Conservation (phyloP, 2,797 vertebrate species). For the Borostomias antarcticus region DNA sequence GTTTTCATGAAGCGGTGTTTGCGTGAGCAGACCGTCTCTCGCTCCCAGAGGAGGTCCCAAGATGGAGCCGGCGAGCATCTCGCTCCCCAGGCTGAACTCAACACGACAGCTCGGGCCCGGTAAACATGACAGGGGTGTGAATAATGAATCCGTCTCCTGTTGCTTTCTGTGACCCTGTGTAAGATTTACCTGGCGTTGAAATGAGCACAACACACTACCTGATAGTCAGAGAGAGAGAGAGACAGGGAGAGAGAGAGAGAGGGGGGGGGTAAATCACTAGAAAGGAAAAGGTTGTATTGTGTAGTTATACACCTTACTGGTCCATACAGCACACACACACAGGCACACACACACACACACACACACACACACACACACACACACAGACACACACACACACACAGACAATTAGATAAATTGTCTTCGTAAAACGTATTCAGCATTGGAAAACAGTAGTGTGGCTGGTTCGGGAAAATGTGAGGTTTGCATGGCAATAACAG, state of each 20-base stretch:
- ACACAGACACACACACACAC: too few species aligned
- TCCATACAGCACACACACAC: conserved; percentile 20
- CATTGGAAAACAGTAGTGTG: too few species aligned
- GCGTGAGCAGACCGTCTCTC: too few species aligned
- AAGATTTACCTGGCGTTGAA: conserved; percentile 20
- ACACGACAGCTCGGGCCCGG: conserved; percentile 17
- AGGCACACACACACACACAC: too few species aligned
- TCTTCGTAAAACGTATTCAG: too few species aligned
- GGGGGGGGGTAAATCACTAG: conserved; percentile 55
- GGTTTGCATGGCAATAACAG: too few species aligned
- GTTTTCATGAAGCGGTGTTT: background rate
- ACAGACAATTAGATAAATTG: too few species aligned
- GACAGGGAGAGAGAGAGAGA: background rate
- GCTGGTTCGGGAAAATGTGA: too few species aligned
- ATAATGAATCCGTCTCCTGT: conserved; percentile 33
- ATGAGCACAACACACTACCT: background rate
- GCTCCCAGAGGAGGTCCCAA: background rate
- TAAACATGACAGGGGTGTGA: conserved; percentile 23
- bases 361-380: too few species aligned
- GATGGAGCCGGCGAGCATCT: background rate
- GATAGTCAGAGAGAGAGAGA: background rate
- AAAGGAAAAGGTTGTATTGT: conserved; percentile 37
- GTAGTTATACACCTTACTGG: conserved; percentile 49
- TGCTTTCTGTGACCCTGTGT: conserved; percentile 18
- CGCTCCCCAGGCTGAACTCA: conserved; percentile 10